phyloP scores from a whole-genome alignment of 2,113 vertebrate species.

The Psittacus erithacus region DNA sequence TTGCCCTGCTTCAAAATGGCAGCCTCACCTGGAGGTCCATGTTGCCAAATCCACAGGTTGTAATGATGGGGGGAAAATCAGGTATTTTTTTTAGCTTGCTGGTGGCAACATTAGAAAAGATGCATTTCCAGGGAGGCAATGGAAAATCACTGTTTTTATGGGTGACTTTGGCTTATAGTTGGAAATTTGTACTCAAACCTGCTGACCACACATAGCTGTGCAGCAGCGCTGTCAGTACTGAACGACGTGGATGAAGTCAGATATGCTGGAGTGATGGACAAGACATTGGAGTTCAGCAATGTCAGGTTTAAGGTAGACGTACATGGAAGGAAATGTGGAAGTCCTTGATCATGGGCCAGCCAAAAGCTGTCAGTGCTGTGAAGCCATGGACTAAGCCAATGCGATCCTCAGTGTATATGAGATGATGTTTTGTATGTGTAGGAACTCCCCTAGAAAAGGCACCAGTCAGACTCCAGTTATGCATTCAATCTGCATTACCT shows the following conservation, averaged over 20 bases:
- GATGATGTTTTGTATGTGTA: rapidly evolving
- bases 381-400: background rate
- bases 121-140: background rate
- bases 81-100: background rate
- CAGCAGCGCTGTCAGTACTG: background rate
- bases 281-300: background rate
- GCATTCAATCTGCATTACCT: background rate
- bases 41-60: background rate
- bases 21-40: background rate
- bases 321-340: background rate
- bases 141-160: background rate
- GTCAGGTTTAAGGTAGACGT: rapidly evolving
- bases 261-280: background rate
- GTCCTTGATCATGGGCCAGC: rapidly evolving
- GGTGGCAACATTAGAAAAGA: background rate
- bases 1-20: rapidly evolving
- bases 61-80: background rate
- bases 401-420: rapidly evolving
- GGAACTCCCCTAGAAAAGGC: background rate
- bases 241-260: background rate
- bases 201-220: background rate
- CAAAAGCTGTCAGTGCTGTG: background rate
- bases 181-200: background rate
- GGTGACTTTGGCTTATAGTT: background rate
- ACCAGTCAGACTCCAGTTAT: background rate